phyloP scores from a whole-genome alignment of 2,113 vertebrate genomes.

The Suncus etruscus region DNA sequence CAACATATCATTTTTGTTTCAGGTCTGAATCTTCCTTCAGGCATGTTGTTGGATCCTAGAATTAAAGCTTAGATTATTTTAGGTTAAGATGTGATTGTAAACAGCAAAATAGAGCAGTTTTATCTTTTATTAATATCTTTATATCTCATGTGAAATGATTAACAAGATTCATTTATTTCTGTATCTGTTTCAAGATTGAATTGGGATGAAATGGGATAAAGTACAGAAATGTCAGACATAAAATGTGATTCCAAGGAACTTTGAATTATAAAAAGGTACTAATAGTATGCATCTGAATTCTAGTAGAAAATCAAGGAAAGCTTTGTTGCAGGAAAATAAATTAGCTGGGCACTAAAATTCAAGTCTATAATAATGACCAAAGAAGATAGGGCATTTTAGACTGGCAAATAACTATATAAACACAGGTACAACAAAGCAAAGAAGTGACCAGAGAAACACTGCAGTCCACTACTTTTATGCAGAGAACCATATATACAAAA shows the following conservation, averaged over 20 bases:
- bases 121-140: background rate
- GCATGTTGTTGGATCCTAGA: background rate
- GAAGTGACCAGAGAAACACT: background rate
- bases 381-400: too few species aligned
- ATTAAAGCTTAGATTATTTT: slow-evolving; percentile 22
- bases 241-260: background rate
- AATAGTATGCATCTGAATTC: background rate
- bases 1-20: slow-evolving; percentile 23
- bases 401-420: background rate
- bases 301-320: background rate
- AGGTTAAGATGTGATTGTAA: background rate
- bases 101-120: background rate
- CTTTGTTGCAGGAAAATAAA: background rate
- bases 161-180: background rate
- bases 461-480: background rate
- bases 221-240: background rate
- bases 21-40: background rate
- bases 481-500: background rate
- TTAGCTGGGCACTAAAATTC: background rate
- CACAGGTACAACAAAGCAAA: background rate
- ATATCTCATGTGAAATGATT: background rate
- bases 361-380: background rate
- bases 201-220: fast-evolving
- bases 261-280: background rate
- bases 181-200: background rate